phyloP scores from a whole-genome alignment of 2,797 vertebrate species.

The Thamnophis elegans region DNA sequence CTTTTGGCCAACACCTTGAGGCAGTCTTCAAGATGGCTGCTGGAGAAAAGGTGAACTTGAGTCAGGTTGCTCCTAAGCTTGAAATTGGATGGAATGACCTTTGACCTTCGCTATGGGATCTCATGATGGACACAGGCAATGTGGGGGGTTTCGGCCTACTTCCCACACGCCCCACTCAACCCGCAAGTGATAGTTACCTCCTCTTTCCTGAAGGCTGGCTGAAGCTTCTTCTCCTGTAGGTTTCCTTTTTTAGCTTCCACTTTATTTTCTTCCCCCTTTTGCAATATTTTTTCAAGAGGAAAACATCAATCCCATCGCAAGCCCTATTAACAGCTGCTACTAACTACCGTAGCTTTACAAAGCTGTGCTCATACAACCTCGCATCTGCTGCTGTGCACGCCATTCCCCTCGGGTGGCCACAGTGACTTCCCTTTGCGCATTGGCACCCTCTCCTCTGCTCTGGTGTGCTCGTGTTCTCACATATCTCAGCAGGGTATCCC shows the following conservation, averaged over 20 bases:
- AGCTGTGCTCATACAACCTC: constrained; percentile 48
- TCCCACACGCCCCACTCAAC: neutral
- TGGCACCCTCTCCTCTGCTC: neutral
- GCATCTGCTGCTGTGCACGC: constrained; percentile 43
- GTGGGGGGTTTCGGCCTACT: neutral
- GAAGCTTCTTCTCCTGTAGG: constrained; percentile 72
- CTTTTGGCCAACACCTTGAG: neutral
- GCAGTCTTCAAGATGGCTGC: neutral
- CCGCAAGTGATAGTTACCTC: constrained; percentile 70
- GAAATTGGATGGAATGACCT: neutral
- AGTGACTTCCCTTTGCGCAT: neutral
- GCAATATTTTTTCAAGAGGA: constrained; percentile 55
- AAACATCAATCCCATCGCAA: constrained; percentile 26
- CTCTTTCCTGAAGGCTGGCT: constrained; percentile 67
- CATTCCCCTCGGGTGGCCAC: neutral
- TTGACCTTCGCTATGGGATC: neutral
- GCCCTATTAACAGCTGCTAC: constrained; percentile 9
- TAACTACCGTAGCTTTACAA: constrained; percentile 18
- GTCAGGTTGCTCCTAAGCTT: neutral
- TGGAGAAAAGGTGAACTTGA: neutral
- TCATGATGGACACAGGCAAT: neutral
- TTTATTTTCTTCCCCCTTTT: constrained; percentile 80
- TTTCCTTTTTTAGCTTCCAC: constrained; percentile 73
- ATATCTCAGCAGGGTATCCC: neutral
- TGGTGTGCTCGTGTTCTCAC: neutral